Percentiles rank a stretch among this genome's conserved stretches.
phyloP scores from a whole-genome alignment of 2,888 invertebrate species.

The Polylopha cassiicola region DNA sequence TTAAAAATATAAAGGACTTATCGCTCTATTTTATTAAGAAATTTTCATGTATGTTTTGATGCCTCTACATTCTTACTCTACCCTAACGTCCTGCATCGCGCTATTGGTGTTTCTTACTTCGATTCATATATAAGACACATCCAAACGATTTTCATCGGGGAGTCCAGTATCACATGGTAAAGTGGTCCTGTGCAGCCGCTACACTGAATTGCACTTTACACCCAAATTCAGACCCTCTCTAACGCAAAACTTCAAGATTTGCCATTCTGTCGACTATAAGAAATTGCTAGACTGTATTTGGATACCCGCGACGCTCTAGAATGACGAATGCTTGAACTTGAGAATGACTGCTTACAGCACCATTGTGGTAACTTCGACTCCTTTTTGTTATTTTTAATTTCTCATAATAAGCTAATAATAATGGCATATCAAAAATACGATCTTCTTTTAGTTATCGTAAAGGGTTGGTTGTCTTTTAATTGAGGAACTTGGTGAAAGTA shows the following conservation, averaged over 20 bases:
- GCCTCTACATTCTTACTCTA: slow-evolving; percentile 17
- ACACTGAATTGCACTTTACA: slow-evolving; percentile 46
- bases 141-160: slow-evolving; percentile 24
- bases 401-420: too few relatives aligned
- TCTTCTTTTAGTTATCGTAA: too few relatives aligned
- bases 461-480: too few relatives aligned
- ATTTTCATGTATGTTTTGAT: neutral
- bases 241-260: slow-evolving; percentile 60
- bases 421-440: too few relatives aligned
- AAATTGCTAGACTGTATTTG: slow-evolving; percentile 63
- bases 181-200: slow-evolving; percentile 50
- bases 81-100: slow-evolving; percentile 45
- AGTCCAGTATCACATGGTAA: slow-evolving; percentile 49
- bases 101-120: slow-evolving; percentile 38
- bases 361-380: slow-evolving; percentile 50
- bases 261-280: slow-evolving; percentile 70
- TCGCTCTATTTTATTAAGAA: neutral
- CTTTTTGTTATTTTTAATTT: slow-evolving; percentile 11
- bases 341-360: slow-evolving; percentile 49
- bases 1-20: neutral
- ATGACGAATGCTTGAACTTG: slow-evolving; percentile 57
- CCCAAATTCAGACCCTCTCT: slow-evolving; percentile 42
- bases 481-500: too few relatives aligned
- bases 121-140: slow-evolving; percentile 30
- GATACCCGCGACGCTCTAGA: slow-evolving; percentile 47